Conservation (phyloP, 1,140 invertebrate species). For the Pseudoatta argentina region DNA sequence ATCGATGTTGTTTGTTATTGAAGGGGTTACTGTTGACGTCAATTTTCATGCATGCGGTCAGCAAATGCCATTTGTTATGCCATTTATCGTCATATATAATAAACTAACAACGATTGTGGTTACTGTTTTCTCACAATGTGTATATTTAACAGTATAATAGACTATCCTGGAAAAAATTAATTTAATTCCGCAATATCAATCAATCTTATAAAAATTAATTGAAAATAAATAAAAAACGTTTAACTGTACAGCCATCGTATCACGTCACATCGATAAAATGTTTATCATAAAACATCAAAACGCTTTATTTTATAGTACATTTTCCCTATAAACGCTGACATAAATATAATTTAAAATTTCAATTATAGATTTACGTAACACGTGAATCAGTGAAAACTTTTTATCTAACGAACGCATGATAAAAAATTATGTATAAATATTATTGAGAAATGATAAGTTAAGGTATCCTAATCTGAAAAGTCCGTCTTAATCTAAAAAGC, state of each 20-base stretch:
- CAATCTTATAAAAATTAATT: not conserved
- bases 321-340: not conserved
- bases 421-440: not conserved
- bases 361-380: not conserved
- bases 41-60: conserved; percentile 50
- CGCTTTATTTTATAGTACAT: not conserved
- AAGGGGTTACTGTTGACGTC: conserved; percentile 9
- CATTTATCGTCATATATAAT: conserved; percentile 20
- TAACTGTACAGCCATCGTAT: not conserved
- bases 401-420: not conserved
- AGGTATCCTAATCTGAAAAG: not conserved
- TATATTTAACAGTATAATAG: not conserved
- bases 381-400: not conserved
- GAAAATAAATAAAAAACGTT: not conserved
- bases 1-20: conserved; percentile 54
- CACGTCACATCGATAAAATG: not conserved
- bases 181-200: not conserved
- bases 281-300: not conserved
- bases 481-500: conserved; percentile 1
- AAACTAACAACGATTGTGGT: not conserved
- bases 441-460: not conserved
- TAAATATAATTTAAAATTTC: not conserved
- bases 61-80: not conserved
- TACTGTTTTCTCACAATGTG: not conserved
- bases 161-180: not conserved